Conservation (phyloP, 2,888 invertebrate species). For the Girardia tigrina region DNA sequence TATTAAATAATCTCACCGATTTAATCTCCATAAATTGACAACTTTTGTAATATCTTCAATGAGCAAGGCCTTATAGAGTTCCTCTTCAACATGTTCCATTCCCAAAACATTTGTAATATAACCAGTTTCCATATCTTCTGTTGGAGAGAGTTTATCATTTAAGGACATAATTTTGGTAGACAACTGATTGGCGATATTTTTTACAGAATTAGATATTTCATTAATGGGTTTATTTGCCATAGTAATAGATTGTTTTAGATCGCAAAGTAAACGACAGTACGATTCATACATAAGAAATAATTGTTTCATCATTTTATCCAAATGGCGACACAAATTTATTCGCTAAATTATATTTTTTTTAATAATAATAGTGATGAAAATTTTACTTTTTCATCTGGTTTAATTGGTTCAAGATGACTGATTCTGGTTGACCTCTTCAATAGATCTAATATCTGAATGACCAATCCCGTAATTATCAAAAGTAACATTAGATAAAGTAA, state of each 20-base stretch:
- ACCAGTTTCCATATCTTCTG: neutral
- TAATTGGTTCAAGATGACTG: constrained; percentile 8
- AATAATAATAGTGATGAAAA: neutral
- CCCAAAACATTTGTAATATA: neutral
- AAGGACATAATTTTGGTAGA: neutral
- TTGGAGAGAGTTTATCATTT: neutral
- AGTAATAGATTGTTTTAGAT: neutral
- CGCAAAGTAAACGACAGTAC: neutral
- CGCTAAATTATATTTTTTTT: constrained; percentile 53
- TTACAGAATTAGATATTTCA: neutral
- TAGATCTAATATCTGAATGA: neutral
- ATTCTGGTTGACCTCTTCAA: neutral
- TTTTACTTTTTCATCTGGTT: constrained; percentile 21
- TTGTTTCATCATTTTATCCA: constrained; percentile 84
- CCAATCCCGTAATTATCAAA: neutral
- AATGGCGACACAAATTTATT: constrained; percentile 67
- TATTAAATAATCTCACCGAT: neutral
- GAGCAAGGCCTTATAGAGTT: neutral
- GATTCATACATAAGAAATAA: constrained; percentile 67
- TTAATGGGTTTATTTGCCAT: neutral
- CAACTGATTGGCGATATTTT: neutral
- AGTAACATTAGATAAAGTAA: neutral
- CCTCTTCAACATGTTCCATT: neutral
- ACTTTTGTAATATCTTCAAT: neutral
- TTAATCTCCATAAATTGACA: neutral